These are phyloP conservation scores for Spilarctia lutea DNA, from an alignment of 2,888 invertebrate species.

Conservation along the genomic window DNA sequence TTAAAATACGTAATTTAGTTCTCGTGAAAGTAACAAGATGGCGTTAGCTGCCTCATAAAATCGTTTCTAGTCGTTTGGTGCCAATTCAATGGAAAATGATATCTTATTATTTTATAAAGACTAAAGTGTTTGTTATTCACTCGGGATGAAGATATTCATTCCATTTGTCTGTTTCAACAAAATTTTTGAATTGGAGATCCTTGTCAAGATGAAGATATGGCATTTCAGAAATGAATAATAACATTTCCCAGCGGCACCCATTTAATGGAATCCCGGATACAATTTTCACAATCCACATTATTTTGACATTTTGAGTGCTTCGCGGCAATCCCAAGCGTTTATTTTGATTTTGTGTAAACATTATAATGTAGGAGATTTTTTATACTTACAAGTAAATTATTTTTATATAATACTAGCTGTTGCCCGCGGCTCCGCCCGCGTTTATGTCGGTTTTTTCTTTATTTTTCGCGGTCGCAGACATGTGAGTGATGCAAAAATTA, in stretches of 20 bases:
- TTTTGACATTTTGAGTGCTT: slow-evolving; percentile 61
- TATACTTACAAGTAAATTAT: slow-evolving; percentile 17
- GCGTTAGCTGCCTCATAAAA: slow-evolving; percentile 12
- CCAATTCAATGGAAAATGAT: slow-evolving; percentile 7
- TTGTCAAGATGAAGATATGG: slow-evolving; percentile 56
- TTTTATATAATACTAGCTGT: background rate
- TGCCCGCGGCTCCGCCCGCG: too few species aligned
- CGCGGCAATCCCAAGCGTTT: slow-evolving; percentile 23
- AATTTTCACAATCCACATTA: slow-evolving; percentile 61
- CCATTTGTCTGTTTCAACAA: slow-evolving; percentile 74
- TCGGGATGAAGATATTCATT: slow-evolving; percentile 65
- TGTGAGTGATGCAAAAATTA: too few species aligned
- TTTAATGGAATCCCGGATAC: slow-evolving; percentile 70
- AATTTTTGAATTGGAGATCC: slow-evolving; percentile 60
- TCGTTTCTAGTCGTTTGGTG: background rate
- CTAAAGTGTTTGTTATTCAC: slow-evolving; percentile 54
- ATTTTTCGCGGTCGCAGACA: too few species aligned
- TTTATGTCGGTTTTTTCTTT: too few species aligned
- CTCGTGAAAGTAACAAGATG: slow-evolving; percentile 38
- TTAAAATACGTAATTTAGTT: slow-evolving; percentile 9
- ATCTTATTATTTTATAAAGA: slow-evolving; percentile 37
- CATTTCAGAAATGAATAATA: slow-evolving; percentile 77
- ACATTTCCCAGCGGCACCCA: slow-evolving; percentile 52
- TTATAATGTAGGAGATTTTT: slow-evolving; percentile 9
- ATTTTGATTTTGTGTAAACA: slow-evolving; percentile 15